Conservation (phyloP, 2,797 vertebrate species). For the Acanthurus tractus region DNA sequence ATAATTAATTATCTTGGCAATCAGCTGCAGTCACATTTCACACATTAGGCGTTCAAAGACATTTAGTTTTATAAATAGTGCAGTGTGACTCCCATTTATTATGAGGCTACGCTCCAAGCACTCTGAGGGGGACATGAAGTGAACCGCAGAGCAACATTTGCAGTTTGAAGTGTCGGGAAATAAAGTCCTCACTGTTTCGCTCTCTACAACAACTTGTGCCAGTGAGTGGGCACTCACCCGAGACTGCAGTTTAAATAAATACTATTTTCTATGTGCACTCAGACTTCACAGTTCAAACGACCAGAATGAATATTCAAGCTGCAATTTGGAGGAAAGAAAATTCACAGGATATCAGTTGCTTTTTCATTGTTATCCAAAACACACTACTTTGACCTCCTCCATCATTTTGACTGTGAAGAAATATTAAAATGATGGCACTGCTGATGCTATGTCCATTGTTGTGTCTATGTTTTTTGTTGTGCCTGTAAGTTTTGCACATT, state of each 20-base stretch:
- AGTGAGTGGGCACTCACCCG: conserved; percentile 70
- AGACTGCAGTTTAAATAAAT: conserved; percentile 78
- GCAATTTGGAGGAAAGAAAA: conserved; percentile 49
- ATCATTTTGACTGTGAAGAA: conserved; percentile 12
- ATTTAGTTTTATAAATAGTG: conserved; percentile 54
- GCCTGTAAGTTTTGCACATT: not conserved
- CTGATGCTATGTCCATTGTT: too few relatives aligned
- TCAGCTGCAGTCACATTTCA: conserved; percentile 35
- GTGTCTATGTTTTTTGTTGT: not conserved
- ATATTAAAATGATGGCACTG: not conserved
- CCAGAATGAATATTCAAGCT: conserved; percentile 58
- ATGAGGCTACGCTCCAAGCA: conserved; percentile 50
- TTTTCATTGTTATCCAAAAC: conserved; percentile 12
- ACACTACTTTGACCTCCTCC: not conserved
- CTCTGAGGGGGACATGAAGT: conserved; percentile 58
- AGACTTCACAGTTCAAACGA: conserved; percentile 69
- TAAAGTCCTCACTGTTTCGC: conserved; percentile 80
- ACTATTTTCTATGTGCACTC: conserved; percentile 67
- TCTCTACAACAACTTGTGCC: conserved; percentile 56
- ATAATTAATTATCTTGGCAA: conserved; percentile 42
- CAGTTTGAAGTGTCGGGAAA: conserved; percentile 69
- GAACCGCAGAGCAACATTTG: conserved; percentile 57
- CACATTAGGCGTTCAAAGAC: conserved; percentile 43
- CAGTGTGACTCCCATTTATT: conserved; percentile 67
- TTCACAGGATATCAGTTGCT: conserved; percentile 39